A percentile compares a stretch with the other conserved stretches of the same genome.
Conservation (phyloP, 2,797 vertebrate genomes). For the Caiman crocodilus region DNA sequence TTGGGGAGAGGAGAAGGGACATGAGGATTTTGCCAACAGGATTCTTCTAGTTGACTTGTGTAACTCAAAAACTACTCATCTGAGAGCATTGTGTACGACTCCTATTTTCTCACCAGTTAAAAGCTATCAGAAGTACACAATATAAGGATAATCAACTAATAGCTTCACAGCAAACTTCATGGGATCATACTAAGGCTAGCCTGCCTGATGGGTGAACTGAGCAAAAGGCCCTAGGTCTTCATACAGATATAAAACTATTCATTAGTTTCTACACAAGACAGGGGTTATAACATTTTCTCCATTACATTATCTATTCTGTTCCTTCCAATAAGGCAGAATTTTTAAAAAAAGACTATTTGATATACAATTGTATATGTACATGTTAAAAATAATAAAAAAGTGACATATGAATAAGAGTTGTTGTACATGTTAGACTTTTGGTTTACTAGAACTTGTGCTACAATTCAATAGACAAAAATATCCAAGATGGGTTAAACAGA, state of each 20-base stretch:
- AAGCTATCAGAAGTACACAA: neutral
- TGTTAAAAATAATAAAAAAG: neutral
- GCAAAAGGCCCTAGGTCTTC: neutral
- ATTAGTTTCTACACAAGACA: too few species aligned
- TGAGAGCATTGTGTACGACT: constrained; percentile 1
- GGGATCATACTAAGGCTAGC: neutral
- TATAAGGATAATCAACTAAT: neutral
- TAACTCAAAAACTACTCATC: neutral
- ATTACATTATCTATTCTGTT: neutral
- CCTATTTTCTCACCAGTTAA: neutral
- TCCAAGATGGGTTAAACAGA: neutral
- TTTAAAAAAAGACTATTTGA: neutral
- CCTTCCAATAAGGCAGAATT: neutral
- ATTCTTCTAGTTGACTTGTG: neutral
- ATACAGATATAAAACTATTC: neutral
- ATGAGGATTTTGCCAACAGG: neutral
- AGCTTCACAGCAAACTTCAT: neutral
- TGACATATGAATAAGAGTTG: too few species aligned
- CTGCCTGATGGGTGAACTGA: neutral
- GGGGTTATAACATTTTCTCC: too few species aligned
- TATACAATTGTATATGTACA: neutral
- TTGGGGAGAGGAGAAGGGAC: neutral
- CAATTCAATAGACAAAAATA: too few species aligned
- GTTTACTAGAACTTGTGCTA: too few species aligned
- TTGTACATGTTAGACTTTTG: too few species aligned